A percentile compares a stretch with the other conserved stretches of the same genome.
Conservation (phyloP, 1,140 invertebrate genomes). For the Ylistrum balloti region DNA sequence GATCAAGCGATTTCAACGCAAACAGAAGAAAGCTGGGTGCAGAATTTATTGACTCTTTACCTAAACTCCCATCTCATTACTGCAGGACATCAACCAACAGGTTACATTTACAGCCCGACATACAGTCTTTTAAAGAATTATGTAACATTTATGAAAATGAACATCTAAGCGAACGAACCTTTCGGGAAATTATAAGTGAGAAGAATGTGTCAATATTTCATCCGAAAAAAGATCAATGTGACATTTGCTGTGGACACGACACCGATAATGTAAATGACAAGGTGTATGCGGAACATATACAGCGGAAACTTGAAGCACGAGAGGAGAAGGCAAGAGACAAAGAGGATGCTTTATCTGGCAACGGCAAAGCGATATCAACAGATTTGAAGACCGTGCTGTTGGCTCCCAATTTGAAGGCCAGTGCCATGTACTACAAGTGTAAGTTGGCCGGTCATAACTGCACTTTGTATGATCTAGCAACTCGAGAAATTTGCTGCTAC, state of each 20-base stretch:
- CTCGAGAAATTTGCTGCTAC: background rate
- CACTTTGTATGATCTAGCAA: background rate
- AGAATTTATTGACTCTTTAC: too few relatives aligned
- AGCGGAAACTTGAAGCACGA: background rate
- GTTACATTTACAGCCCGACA: too few relatives aligned
- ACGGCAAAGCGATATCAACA: slow-evolving; percentile 46
- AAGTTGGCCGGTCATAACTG: slow-evolving; percentile 53
- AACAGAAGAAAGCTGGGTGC: too few relatives aligned
- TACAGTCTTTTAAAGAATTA: too few relatives aligned
- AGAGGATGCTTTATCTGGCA: background rate
- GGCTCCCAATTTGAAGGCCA: slow-evolving; percentile 51
- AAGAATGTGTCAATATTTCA: background rate
- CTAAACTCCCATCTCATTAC: too few relatives aligned
- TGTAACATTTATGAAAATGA: too few relatives aligned
- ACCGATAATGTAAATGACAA: background rate
- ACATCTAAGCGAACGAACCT: too few relatives aligned
- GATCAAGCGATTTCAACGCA: too few relatives aligned
- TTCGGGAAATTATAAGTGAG: too few relatives aligned
- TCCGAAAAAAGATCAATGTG: too few relatives aligned
- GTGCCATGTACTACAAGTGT: slow-evolving; percentile 56
- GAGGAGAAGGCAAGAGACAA: slow-evolving; percentile 51
- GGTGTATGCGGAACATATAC: background rate
- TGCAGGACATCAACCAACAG: too few relatives aligned
- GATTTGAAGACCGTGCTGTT: slow-evolving; percentile 51
- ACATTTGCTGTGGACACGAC: background rate